Evolutionary conservation across 2,113 vertebrate species (phyloP).

Genomic region (Sciurus niger): DNA sequence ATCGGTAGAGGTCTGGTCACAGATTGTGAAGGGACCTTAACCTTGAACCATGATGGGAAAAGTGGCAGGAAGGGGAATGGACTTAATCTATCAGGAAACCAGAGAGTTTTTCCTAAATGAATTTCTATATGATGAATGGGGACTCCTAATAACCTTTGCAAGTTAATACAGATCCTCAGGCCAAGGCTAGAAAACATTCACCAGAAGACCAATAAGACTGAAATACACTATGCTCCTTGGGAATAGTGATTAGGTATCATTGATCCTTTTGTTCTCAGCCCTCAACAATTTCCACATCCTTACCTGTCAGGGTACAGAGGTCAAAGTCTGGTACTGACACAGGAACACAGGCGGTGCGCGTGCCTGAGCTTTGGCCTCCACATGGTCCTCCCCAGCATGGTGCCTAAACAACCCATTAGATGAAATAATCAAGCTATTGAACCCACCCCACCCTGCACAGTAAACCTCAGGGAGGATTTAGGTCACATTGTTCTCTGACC

Average conservation of each 20-base stretch:
- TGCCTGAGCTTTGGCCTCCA: neutral
- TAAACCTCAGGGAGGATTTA: slow-evolving; percentile 8
- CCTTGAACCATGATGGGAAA: neutral
- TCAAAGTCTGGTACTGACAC: neutral
- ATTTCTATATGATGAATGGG: neutral
- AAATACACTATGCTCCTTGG: neutral
- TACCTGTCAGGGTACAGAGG: neutral
- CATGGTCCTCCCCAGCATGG: neutral
- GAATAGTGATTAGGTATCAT: neutral
- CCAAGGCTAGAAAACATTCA: neutral
- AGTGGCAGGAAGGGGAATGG: neutral
- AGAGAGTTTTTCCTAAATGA: neutral
- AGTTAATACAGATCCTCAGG: neutral
- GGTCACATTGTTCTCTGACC: slow-evolving; percentile 31
- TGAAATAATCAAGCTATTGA: neutral
- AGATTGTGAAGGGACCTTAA: neutral
- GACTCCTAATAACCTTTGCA: neutral
- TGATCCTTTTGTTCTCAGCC: neutral
- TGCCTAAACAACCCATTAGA: neutral
- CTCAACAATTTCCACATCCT: neutral
- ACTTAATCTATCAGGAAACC: neutral
- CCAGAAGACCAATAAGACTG: neutral
- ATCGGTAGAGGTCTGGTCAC: neutral
- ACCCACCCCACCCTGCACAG: neutral
- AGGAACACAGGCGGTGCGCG: too few species aligned